Evolutionary conservation across 2,113 vertebrate species (phyloP).

Genomic region (Beaufortia kweichowensis): DNA sequence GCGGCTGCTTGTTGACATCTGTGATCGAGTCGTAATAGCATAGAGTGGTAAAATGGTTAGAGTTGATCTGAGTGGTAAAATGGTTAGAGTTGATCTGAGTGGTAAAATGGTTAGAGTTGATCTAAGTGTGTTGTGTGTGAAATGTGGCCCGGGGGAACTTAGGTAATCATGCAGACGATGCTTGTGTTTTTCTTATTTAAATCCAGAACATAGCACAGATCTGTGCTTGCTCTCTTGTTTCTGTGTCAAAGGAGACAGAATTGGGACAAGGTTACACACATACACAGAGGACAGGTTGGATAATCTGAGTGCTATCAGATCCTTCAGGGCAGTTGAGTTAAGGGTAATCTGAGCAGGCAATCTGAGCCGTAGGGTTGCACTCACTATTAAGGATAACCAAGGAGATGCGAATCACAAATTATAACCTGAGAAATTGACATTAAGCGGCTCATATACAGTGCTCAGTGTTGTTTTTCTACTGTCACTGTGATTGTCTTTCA

Average conservation of each 20-base stretch:
- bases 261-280: conserved; percentile 13
- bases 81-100: background rate
- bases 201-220: background rate
- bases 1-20: background rate
- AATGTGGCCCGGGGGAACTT: too few relatives aligned
- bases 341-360: conserved; percentile 54
- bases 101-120: too few relatives aligned
- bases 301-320: conserved; percentile 56
- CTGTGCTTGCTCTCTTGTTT: conserved; percentile 19
- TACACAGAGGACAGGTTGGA: conserved; percentile 38
- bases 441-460: background rate
- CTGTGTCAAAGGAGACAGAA: conserved; percentile 24
- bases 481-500: background rate
- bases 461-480: background rate
- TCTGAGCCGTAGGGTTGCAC: conserved; percentile 42
- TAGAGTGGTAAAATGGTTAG: background rate
- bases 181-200: background rate
- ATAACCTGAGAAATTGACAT: conserved; percentile 35
- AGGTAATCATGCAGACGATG: too few relatives aligned
- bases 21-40: conserved; percentile 24
- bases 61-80: background rate
- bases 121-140: too few relatives aligned
- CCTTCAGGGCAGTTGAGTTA: conserved; percentile 37
- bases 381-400: conserved; percentile 51
- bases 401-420: conserved; percentile 47